A percentile compares a stretch with the other conserved stretches of the same genome.
Conservation (phyloP, 2,113 vertebrate genomes). For the Acanthochromis polyacanthus region DNA sequence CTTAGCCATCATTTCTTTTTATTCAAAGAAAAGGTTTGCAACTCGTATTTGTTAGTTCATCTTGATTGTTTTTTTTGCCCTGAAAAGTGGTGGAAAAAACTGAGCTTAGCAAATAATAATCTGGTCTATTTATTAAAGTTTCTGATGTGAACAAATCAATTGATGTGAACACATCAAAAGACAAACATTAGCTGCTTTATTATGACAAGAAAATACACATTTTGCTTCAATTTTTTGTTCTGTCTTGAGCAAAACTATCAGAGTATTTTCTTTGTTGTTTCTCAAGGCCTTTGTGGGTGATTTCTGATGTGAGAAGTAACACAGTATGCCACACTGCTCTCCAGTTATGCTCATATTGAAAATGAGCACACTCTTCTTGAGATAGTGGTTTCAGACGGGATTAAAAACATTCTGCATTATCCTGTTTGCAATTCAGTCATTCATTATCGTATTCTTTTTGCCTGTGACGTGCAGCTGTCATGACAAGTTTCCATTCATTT, state of each 20-base stretch:
- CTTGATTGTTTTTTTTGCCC: background rate
- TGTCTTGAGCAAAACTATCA: background rate
- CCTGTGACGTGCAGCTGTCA: background rate
- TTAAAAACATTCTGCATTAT: background rate
- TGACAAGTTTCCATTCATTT: conserved; percentile 38
- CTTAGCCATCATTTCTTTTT: too few species aligned
- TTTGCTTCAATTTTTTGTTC: background rate
- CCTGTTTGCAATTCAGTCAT: background rate
- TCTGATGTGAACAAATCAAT: conserved; percentile 4
- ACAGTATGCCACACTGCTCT: background rate
- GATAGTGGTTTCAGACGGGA: background rate
- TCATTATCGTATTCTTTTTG: background rate
- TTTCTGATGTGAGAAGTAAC: background rate
- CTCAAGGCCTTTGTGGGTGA: background rate
- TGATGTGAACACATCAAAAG: background rate
- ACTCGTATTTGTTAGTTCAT: background rate
- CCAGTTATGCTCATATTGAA: background rate
- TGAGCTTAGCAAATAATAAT: background rate
- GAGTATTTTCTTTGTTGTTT: background rate
- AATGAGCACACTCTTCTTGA: background rate
- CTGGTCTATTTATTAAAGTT: background rate
- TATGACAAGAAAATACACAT: background rate
- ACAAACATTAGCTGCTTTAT: background rate
- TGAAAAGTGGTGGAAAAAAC: background rate
- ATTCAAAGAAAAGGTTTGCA: background rate